These are phyloP conservation scores for Cephus nigrinus DNA, from an alignment of 2,888 invertebrate genomes.

Conservation along the genomic window DNA sequence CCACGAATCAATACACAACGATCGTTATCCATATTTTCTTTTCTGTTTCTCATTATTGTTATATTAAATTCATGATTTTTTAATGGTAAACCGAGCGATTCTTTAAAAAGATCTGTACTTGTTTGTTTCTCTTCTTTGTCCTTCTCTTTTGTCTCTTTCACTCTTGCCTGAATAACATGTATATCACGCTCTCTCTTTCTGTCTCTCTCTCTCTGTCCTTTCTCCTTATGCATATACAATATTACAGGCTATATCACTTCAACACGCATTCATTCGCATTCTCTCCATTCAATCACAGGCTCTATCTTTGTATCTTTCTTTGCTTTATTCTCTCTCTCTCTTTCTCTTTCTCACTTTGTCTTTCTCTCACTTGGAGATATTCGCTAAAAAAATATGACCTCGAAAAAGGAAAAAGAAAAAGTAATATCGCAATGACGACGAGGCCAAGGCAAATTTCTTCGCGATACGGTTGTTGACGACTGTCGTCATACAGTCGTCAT, in stretches of 20 bases:
- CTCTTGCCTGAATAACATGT: slow-evolving; percentile 13
- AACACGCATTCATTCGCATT: background rate
- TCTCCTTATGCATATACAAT: background rate
- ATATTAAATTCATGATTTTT: background rate
- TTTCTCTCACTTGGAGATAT: slow-evolving; percentile 16
- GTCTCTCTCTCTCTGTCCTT: background rate
- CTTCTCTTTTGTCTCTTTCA: slow-evolving; percentile 6
- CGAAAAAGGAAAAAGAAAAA: background rate
- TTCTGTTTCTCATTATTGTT: background rate
- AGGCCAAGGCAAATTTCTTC: background rate
- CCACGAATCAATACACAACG: background rate
- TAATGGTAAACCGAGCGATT: slow-evolving; percentile 8
- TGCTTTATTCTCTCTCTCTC: background rate
- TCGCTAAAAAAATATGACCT: background rate
- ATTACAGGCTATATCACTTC: background rate
- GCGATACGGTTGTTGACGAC: background rate
- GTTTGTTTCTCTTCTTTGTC: background rate
- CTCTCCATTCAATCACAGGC: background rate
- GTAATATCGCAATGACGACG: background rate
- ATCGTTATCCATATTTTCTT: background rate
- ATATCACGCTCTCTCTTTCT: background rate
- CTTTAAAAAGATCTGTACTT: background rate
- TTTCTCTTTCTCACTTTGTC: slow-evolving; percentile 20
- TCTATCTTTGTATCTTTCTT: background rate
- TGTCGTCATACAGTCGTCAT: background rate